phyloP scores from a whole-genome alignment of 1,140 invertebrate genomes.

The Brachionus plicatilis region DNA sequence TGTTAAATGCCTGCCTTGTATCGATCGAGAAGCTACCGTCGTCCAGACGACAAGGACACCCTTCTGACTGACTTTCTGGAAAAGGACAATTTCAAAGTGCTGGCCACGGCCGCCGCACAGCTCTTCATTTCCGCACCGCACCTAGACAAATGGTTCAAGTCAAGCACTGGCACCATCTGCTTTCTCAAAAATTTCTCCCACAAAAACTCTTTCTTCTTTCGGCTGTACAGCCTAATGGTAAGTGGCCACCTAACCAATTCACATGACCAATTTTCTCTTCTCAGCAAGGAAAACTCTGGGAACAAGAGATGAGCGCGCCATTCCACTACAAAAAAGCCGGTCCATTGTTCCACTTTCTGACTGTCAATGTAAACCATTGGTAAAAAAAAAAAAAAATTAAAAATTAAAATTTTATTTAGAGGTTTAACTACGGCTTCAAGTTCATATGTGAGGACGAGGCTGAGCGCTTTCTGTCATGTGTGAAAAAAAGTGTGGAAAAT shows the following conservation, averaged over 20 bases:
- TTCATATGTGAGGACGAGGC: conserved; percentile 35
- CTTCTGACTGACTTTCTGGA: conserved; percentile 19
- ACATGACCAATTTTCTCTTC: background rate
- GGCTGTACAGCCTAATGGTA: conserved; percentile 35
- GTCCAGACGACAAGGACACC: background rate
- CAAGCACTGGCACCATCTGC: conserved; percentile 28
- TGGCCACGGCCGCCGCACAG: conserved; percentile 16
- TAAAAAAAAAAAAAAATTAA: background rate
- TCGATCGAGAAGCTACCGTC: conserved; percentile 20
- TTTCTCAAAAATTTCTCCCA: background rate
- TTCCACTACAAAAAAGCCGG: conserved; percentile 6
- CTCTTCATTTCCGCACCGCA: conserved; percentile 22
- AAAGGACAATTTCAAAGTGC: conserved; percentile 24
- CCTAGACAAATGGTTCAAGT: conserved; percentile 40
- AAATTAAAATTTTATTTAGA: background rate
- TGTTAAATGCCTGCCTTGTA: conserved; percentile 35
- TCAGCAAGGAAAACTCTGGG: conserved; percentile 39
- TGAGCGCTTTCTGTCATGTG: conserved; percentile 3
- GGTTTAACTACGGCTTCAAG: conserved; percentile 31
- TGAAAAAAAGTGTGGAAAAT: background rate
- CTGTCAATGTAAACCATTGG: conserved; percentile 7
- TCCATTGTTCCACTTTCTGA: conserved; percentile 8
- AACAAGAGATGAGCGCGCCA: conserved; percentile 26
- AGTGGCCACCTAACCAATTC: background rate
- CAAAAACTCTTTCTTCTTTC: conserved; percentile 25